These are phyloP conservation scores for Pentamera pediparva DNA, from an alignment of 53 echinoderm and acorn worm species.

Conservation along the genomic window DNA sequence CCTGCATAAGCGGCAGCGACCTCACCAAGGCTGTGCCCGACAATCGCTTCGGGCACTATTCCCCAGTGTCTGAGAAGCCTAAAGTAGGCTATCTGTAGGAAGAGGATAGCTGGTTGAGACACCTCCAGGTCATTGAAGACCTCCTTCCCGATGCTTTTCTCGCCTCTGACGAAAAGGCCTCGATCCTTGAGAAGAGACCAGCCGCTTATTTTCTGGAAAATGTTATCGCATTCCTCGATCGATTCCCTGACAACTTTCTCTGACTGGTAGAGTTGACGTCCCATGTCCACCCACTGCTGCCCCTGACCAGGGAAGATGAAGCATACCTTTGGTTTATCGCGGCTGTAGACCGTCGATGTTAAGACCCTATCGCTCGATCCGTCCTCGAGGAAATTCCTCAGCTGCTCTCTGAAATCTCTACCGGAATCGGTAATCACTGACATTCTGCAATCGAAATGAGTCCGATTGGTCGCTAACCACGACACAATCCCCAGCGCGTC, in stretches of 20 bases:
- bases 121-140: constrained; percentile 70
- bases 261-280: constrained; percentile 70
- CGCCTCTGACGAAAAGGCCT: neutral
- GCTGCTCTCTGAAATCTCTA: constrained; percentile 25
- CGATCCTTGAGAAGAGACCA: constrained; percentile 69
- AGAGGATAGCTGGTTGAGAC: constrained; percentile 76
- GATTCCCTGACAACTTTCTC: constrained; percentile 58
- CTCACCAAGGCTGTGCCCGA: constrained; percentile 94
- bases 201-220: constrained; percentile 77
- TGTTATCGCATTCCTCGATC: constrained; percentile 64
- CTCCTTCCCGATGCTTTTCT: constrained; percentile 26
- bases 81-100: constrained; percentile 77
- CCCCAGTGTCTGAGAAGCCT: constrained; percentile 75
- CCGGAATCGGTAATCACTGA: constrained; percentile 72
- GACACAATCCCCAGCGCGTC: constrained; percentile 74
- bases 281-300: constrained; percentile 92
- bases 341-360: constrained; percentile 34
- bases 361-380: constrained; percentile 44
- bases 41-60: constrained; percentile 61
- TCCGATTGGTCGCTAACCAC: constrained; percentile 76
- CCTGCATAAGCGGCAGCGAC: constrained; percentile 93
- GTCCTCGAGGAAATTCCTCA: constrained; percentile 29
- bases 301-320: constrained; percentile 94
- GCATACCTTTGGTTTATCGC: constrained; percentile 64
- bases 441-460: constrained; percentile 65